Evolutionary conservation across 2,888 invertebrate species (phyloP).

Genomic region (Ophion ventricosus): DNA sequence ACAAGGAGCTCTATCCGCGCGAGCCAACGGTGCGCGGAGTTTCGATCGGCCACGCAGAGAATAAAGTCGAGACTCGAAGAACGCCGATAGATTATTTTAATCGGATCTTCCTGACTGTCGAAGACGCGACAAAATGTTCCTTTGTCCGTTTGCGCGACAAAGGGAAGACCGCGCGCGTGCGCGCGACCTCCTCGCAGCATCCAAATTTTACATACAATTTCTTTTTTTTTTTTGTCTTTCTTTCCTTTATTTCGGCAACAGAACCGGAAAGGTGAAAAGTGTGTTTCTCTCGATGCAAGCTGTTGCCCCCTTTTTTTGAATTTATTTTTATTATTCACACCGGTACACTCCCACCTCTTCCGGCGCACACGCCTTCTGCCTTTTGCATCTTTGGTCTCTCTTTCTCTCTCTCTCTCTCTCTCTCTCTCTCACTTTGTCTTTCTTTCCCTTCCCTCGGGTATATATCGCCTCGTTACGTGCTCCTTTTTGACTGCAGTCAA

Average conservation of each 20-base stretch:
- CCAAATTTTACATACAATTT: slow-evolving; percentile 53
- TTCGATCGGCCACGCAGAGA: slow-evolving; percentile 57
- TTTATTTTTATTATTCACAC: slow-evolving; percentile 57
- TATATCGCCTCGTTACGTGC: slow-evolving; percentile 43
- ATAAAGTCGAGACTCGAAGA: slow-evolving; percentile 21
- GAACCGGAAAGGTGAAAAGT: slow-evolving; percentile 46
- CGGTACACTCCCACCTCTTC: slow-evolving; percentile 67
- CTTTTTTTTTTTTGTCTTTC: slow-evolving; percentile 24
- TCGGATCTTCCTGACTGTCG: slow-evolving; percentile 65
- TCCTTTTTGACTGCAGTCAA: slow-evolving; percentile 52
- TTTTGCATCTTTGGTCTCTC: slow-evolving; percentile 5
- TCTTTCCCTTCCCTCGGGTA: not conserved
- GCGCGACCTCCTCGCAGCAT: slow-evolving; percentile 37
- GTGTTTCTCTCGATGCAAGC: slow-evolving; percentile 23
- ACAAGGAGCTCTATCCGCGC: slow-evolving; percentile 1
- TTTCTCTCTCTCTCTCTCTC: not conserved
- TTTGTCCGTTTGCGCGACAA: slow-evolving; percentile 68
- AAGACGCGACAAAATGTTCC: slow-evolving; percentile 72
- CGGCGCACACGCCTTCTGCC: slow-evolving; percentile 39
- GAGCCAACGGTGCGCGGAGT: slow-evolving; percentile 41
- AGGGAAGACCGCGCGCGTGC: slow-evolving; percentile 36
- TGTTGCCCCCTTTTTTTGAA: slow-evolving; percentile 29
- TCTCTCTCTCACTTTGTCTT: not conserved
- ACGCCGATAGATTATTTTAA: slow-evolving; percentile 74
- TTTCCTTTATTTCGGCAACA: slow-evolving; percentile 29